Conservation (phyloP, 2,113 vertebrate genomes). For the Epinephelus lanceolatus region DNA sequence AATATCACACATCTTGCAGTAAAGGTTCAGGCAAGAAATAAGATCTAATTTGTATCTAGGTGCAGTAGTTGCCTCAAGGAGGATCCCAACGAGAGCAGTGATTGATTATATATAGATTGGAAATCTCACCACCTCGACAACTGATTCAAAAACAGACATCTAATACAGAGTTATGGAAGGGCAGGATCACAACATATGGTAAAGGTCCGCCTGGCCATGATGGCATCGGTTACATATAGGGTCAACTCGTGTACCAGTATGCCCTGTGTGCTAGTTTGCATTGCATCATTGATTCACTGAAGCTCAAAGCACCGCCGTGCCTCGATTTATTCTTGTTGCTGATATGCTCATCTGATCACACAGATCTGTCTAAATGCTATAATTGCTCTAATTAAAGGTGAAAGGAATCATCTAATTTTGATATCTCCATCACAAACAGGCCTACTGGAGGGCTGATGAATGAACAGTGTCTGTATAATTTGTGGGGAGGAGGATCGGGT, state of each 20-base stretch:
- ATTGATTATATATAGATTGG: not conserved
- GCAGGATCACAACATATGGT: not conserved
- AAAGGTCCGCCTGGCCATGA: not conserved
- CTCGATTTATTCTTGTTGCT: not conserved
- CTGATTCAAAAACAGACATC: not conserved
- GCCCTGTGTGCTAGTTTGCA: too few species aligned
- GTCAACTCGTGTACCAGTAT: too few species aligned
- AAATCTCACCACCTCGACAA: not conserved
- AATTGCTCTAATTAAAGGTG: conserved; percentile 19
- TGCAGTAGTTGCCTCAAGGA: not conserved
- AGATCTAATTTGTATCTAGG: not conserved
- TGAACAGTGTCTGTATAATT: not conserved
- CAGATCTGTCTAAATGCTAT: not conserved
- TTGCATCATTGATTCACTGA: not conserved
- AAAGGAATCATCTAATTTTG: conserved; percentile 3
- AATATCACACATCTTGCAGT: too few species aligned
- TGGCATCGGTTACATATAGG: too few species aligned
- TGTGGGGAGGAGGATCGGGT: not conserved
- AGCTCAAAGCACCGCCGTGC: not conserved
- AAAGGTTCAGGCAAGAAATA: not conserved
- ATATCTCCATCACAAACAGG: not conserved
- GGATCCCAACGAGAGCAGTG: not conserved
- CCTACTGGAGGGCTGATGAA: not conserved
- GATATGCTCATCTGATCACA: not conserved
- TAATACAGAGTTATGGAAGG: not conserved